Evolutionary conservation across 2,113 vertebrate species (phyloP), one percentile per base, ranked within the genome.

Genomic region (Trochalopteron elliotii): DNA sequence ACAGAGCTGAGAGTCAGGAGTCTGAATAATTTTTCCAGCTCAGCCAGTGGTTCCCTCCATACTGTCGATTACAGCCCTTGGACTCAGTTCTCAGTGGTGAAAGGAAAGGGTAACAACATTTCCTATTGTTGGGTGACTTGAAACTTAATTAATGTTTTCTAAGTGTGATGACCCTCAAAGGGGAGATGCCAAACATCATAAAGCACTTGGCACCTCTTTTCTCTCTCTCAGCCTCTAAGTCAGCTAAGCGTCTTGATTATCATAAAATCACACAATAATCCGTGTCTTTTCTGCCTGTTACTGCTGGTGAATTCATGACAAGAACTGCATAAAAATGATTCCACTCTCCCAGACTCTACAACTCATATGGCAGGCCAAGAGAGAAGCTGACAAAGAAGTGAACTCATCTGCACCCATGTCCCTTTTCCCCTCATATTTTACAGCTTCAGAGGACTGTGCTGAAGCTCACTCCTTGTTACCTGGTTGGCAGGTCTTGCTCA

Each of bases 61-160:
- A 6, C 68, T 81, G 83, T 19, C 0, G 10, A 60, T 74, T 89
- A 83, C 4, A 15, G 83, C 57, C 49, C 64, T 75, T 92, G 83
- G 94, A 83, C 76, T 90, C 68, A 33, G 39, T 61, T 87, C 80
- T 93, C 53, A 40, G 71, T 89, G 77, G 71, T 78, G 85, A 94
- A 93, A 92, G 92, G 75, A 91, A 83, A 84, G 77, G 52, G 52
- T 86, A 92, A 78, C 68, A 92, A 37, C 69, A 60, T 92, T 92
- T 95, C 60, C 71, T 70, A 63, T 52, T 78, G 82, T 56, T 14
- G 44, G 79, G 68, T 90, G 92, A 84, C 88, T 88, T 87, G 94
- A 93, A 93, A 95, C 64, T 96, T 96, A 94, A 95, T 95, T 86
- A 94, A 95, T 79, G 78, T 95, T 96, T 96, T 89, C 89, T 57